These are phyloP conservation scores for Sisor rabdophorus DNA, from an alignment of 2,113 vertebrate species.

Conservation along the genomic window DNA sequence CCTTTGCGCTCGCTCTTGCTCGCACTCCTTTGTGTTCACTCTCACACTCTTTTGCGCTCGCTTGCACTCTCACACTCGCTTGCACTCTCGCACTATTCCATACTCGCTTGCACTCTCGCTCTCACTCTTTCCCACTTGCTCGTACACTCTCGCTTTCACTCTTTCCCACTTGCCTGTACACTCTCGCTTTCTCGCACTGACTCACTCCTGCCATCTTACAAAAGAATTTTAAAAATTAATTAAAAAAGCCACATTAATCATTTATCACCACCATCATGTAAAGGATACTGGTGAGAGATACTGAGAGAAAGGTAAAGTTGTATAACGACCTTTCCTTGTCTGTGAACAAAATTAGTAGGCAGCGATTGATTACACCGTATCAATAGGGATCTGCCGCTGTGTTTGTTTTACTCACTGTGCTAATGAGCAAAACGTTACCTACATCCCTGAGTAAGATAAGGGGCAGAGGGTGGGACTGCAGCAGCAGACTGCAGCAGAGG, in stretches of 20 bases:
- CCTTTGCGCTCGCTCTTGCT: too few relatives aligned
- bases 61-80: too few relatives aligned
- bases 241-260: not conserved
- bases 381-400: constrained; percentile 47
- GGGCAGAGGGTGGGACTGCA: constrained; percentile 34
- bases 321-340: constrained; percentile 11
- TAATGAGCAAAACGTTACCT: constrained; percentile 57
- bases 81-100: too few relatives aligned
- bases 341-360: constrained; percentile 27
- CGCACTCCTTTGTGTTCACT: too few relatives aligned
- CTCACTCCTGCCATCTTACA: too few relatives aligned
- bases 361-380: constrained; percentile 57
- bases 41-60: too few relatives aligned
- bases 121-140: too few relatives aligned
- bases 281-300: not conserved
- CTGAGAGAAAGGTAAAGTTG: not conserved
- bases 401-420: constrained; percentile 55
- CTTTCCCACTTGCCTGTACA: not conserved
- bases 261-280: not conserved
- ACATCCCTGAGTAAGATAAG: not conserved
- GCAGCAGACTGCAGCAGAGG: constrained; percentile 41
- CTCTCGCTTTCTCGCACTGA: too few relatives aligned
- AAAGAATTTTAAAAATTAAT: too few relatives aligned
- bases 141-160: too few relatives aligned
- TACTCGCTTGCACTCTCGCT: too few relatives aligned